A percentile compares a stretch with the other conserved stretches of the same genome.
These are phyloP conservation scores for Phymastichus coffea DNA, from an alignment of 1,140 invertebrate genomes.

Conservation along the genomic window DNA sequence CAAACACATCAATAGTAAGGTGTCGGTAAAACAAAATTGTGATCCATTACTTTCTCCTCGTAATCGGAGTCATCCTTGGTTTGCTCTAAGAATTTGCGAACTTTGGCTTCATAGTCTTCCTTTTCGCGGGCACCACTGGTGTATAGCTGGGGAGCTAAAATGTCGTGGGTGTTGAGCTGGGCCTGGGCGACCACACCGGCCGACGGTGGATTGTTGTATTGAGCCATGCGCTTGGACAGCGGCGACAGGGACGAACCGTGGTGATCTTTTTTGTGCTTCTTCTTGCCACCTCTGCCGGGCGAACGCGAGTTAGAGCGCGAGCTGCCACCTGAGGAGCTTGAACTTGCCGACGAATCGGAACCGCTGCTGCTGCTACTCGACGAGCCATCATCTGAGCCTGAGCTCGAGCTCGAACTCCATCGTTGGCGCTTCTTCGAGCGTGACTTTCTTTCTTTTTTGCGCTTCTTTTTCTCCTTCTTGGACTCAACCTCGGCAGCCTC, in stretches of 20 bases:
- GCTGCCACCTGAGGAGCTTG: slow-evolving; percentile 61
- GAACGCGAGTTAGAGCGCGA: slow-evolving; percentile 63
- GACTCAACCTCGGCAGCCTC: slow-evolving; percentile 49
- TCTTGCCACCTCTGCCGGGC: slow-evolving; percentile 54
- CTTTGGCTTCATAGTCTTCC: slow-evolving; percentile 70
- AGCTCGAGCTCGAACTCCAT: slow-evolving; percentile 64
- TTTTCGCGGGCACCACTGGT: slow-evolving; percentile 51
- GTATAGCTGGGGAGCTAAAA: slow-evolving; percentile 59
- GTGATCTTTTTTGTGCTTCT: slow-evolving; percentile 69
- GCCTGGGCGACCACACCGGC: slow-evolving; percentile 57
- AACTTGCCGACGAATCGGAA: slow-evolving; percentile 58
- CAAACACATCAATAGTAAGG: background rate
- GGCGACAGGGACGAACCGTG: slow-evolving; percentile 71
- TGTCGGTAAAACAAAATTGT: no score
- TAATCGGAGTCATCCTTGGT: slow-evolving; percentile 82
- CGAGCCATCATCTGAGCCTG: slow-evolving; percentile 44
- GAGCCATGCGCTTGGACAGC: slow-evolving; percentile 76
- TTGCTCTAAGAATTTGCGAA: slow-evolving; percentile 74
- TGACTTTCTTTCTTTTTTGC: slow-evolving; percentile 70
- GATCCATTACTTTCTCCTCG: slow-evolving; percentile 68
- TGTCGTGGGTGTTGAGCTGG: slow-evolving; percentile 53
- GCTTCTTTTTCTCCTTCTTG: slow-evolving; percentile 73
- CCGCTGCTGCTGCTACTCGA: slow-evolving; percentile 64
- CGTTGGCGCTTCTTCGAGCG: slow-evolving; percentile 69
- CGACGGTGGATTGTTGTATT: slow-evolving; percentile 54